Percentiles rank a stretch among this genome's conserved stretches.
Evolutionary conservation across 1,140 invertebrate species (phyloP).

Genomic region (Parapsyche elsis): DNA sequence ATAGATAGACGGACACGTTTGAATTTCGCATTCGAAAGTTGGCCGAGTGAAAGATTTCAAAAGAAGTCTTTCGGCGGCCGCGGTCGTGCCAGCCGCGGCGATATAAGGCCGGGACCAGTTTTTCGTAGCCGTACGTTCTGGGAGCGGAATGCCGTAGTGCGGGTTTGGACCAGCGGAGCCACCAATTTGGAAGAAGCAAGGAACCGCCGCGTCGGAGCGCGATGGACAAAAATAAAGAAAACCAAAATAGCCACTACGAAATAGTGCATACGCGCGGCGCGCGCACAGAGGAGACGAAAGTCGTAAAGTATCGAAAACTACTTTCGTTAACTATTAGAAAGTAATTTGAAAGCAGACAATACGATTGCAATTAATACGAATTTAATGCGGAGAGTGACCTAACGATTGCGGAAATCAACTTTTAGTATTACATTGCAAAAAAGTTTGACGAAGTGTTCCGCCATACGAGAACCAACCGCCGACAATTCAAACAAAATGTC

Average conservation of each 20-base stretch:
- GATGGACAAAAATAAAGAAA: neutral
- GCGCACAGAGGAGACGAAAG: neutral
- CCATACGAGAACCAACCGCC: too few species aligned
- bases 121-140: constrained; percentile 47
- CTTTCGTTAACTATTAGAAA: neutral
- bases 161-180: neutral
- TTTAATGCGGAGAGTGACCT: too few species aligned
- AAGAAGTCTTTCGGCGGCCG: neutral
- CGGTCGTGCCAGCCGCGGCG: neutral
- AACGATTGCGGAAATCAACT: too few species aligned
- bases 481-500: too few species aligned
- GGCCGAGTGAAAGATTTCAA: constrained; percentile 21
- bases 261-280: neutral
- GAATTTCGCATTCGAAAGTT: constrained; percentile 28
- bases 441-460: too few species aligned
- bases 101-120: constrained; percentile 41
- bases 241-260: neutral
- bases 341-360: neutral
- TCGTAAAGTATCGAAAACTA: constrained; percentile 8
- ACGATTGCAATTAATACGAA: neutral
- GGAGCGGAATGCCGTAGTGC: constrained; percentile 51
- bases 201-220: neutral
- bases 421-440: too few species aligned
- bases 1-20: neutral
- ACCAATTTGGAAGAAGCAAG: constrained; percentile 15